Conservation (phyloP, 2,113 vertebrate species). For the Pelmatolapia mariae region DNA sequence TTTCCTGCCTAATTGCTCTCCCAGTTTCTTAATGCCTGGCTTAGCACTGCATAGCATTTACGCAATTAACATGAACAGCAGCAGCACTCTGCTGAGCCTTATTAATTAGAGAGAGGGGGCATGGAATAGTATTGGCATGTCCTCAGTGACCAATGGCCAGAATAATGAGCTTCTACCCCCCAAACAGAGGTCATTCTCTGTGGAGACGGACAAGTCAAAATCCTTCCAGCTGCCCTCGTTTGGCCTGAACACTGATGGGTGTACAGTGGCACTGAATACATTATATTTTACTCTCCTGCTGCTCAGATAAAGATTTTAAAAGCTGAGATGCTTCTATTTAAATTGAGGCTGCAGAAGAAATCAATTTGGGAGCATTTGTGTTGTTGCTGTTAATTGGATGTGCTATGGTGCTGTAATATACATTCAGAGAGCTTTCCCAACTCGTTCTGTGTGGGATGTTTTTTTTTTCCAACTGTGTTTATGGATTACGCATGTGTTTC, state of each 20-base stretch:
- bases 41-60: neutral
- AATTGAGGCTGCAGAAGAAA: conserved; percentile 9
- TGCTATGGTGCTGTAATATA: neutral
- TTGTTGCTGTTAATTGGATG: conserved; percentile 33
- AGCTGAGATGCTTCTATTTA: neutral
- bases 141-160: neutral
- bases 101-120: conserved; percentile 11
- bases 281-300: neutral
- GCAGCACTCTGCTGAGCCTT: neutral
- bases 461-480: neutral
- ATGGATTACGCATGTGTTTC: neutral
- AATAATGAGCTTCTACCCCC: conserved; percentile 27
- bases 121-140: neutral
- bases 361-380: conserved; percentile 31
- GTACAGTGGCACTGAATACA: neutral
- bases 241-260: neutral
- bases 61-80: conserved; percentile 15
- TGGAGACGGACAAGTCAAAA: neutral
- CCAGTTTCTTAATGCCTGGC: conserved; percentile 10
- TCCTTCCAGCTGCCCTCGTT: neutral
- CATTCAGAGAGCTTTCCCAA: neutral
- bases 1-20: conserved; percentile 36
- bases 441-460: neutral
- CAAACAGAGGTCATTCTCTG: neutral
- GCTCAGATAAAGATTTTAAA: neutral